Conservation (phyloP, 2,888 invertebrate genomes). For the Labia minor region DNA sequence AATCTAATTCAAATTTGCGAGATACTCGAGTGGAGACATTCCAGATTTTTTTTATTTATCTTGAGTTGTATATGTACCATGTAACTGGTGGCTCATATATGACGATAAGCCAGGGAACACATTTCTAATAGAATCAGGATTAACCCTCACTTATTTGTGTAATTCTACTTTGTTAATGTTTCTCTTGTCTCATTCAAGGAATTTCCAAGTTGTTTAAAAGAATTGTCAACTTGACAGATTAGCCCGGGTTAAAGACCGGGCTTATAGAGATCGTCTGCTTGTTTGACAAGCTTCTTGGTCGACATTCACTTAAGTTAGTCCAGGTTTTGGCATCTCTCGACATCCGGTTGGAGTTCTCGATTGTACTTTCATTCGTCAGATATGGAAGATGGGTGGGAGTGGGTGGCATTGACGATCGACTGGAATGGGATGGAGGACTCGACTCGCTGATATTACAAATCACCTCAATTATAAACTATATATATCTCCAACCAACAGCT, state of each 20-base stretch:
- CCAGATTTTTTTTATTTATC: no score
- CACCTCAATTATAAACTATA: background rate
- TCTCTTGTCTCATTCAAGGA: background rate
- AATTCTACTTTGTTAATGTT: no score
- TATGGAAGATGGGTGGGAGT: background rate
- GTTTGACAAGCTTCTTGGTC: background rate
- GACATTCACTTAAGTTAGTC: background rate
- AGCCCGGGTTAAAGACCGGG: background rate
- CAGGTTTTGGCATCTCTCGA: background rate
- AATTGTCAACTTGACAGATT: background rate
- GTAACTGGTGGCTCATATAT: no score
- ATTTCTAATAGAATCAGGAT: no score
- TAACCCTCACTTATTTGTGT: no score
- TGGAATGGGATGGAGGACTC: background rate
- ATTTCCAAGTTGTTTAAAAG: background rate
- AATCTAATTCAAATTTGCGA: no score
- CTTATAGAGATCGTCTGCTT: background rate
- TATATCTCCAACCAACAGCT: background rate
- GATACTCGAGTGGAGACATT: no score
- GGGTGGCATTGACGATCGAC: background rate
- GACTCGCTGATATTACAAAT: background rate
- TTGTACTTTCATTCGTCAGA: background rate
- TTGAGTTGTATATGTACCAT: no score
- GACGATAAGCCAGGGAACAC: no score
- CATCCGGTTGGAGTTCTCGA: background rate